These are phyloP conservation scores for Brachypodius melanocephalos DNA, from an alignment of 2,113 vertebrate species.

Conservation along the genomic window DNA sequence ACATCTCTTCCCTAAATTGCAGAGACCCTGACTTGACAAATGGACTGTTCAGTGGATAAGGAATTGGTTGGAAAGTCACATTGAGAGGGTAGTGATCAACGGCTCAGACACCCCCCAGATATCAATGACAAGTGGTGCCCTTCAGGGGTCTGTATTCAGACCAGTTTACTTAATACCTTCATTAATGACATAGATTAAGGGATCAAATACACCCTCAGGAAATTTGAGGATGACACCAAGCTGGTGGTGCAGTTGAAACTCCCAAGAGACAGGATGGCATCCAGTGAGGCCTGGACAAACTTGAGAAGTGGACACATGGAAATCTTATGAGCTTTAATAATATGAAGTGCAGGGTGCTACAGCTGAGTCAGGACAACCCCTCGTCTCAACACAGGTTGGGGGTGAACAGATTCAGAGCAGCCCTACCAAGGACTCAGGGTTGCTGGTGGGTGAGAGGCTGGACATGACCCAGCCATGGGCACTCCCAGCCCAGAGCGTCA, in stretches of 20 bases:
- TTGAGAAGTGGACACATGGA: too few relatives aligned
- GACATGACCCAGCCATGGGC: not conserved
- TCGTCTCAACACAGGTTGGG: rapidly evolving
- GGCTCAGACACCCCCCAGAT: not conserved
- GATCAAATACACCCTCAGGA: not conserved
- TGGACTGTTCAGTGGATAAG: not conserved
- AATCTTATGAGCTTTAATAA: not conserved
- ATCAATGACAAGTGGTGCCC: not conserved
- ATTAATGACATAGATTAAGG: not conserved
- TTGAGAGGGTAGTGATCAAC: not conserved
- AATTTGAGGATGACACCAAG: not conserved
- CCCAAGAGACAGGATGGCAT: not conserved
- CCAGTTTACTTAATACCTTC: not conserved
- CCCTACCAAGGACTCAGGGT: rapidly evolving
- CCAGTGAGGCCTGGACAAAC: not conserved
- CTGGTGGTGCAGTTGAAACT: not conserved
- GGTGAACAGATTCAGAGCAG: not conserved
- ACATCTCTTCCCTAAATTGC: not conserved
- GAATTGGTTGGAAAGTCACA: not conserved
- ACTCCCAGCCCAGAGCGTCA: not conserved
- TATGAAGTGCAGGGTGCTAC: not conserved
- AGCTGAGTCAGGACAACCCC: not conserved
- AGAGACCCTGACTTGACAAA: not conserved
- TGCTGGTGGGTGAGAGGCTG: not conserved
- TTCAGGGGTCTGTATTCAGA: not conserved